Evolutionary conservation across 2,797 vertebrate species (phyloP), one percentile per base, ranked within the genome.

Genomic region (Gymnoscopelus braueri): DNA sequence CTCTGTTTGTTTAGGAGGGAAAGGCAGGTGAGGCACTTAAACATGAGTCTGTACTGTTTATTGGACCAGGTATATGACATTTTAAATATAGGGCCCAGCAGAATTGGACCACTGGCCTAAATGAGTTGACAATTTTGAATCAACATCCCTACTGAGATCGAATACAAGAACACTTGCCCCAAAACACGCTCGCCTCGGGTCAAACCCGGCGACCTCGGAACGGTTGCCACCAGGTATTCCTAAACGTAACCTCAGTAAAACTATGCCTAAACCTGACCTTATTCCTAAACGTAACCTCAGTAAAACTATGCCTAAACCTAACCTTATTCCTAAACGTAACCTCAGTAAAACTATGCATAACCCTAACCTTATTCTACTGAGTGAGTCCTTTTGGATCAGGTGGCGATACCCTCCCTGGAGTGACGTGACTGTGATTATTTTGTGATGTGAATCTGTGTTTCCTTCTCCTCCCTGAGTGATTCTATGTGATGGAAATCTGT

Each of bases 401-500:
- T 49, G n/a, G 19, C 4, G 39, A 56, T 48, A 13, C 15, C 49
- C 51, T 51, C 62, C 24, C 81, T 65, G 29, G 78, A 70, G 70
- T 76, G 75, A 72, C 75, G 74, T 3, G 54, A 49, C 32, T 44
- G 54, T 52, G 39, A 4, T 19, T 56, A 26, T 56, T 8, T 88
- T 70, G 15, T 82, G 81, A 84, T 81, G 71, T 70, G 32, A 81
- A 82, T 86, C 79, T 80, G 77, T 88, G 77, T 85, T 80, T 32
- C 67, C 84, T 61, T 84, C 59, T 69, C 60, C 63, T 82, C 74
- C 72, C 63, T 2, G 58, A 69, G 75, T 88, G 87, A 82, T 87
- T 87, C 67, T 85, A 80, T 70, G 79, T 77, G 81, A 87, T 85
- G 74, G 66, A 84, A 84, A 82, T 90, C 81, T 84, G 80, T 49